These are phyloP conservation scores for Parnassius smintheus DNA, from an alignment of 2,888 invertebrate genomes.

Conservation along the genomic window DNA sequence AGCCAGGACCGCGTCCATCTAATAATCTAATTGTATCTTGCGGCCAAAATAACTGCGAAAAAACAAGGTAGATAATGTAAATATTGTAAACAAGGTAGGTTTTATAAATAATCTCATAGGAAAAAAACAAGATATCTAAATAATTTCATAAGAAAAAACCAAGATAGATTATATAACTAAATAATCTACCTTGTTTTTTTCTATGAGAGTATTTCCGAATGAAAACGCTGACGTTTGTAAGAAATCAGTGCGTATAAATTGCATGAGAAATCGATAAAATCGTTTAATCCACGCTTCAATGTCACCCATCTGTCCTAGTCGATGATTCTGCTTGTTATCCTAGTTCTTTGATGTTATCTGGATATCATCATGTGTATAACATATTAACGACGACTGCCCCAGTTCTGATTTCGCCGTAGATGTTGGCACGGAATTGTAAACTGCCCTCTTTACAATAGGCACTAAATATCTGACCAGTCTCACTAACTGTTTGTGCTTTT, in stretches of 20 bases:
- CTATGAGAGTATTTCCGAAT: too few relatives aligned
- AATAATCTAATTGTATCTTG: too few relatives aligned
- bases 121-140: too few relatives aligned
- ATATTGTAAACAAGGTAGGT: too few relatives aligned
- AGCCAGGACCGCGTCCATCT: too few relatives aligned
- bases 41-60: too few relatives aligned
- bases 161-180: too few relatives aligned
- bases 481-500: constrained; percentile 1
- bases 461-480: constrained; percentile 49
- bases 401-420: constrained; percentile 70
- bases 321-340: constrained; percentile 48
- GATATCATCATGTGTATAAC: constrained; percentile 69
- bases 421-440: constrained; percentile 79
- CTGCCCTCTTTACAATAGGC: constrained; percentile 75
- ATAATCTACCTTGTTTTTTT: too few relatives aligned
- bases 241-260: constrained; percentile 4
- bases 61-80: too few relatives aligned
- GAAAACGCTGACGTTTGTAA: too few relatives aligned
- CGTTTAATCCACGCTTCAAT: constrained; percentile 17
- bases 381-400: constrained; percentile 72
- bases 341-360: constrained; percentile 75
- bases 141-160: too few relatives aligned
- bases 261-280: constrained; percentile 20
- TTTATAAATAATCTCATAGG: too few relatives aligned
- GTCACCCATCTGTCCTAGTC: constrained; percentile 44